phyloP scores from a whole-genome alignment of 1,140 invertebrate genomes.

The Drosophila repleta region DNA sequence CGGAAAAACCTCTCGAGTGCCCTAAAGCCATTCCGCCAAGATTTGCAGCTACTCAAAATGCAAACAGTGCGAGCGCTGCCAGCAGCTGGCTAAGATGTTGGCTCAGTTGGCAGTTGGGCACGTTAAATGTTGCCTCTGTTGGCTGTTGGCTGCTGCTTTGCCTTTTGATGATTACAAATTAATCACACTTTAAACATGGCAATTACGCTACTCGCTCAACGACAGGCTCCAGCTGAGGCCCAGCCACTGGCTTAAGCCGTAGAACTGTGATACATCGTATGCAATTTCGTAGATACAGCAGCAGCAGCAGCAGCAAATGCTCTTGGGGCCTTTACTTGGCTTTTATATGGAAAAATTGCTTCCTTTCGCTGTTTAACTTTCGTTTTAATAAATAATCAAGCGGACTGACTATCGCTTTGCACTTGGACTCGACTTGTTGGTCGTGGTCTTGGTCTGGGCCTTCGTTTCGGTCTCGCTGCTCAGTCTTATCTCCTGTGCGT shows the following conservation, averaged over 20 bases:
- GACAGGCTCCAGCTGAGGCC: conserved; percentile 36
- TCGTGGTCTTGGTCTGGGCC: conserved; percentile 21
- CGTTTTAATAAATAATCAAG: conserved; percentile 83
- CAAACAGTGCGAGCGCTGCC: conserved; percentile 33
- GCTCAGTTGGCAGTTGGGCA: conserved; percentile 4
- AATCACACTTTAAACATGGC: conserved; percentile 83
- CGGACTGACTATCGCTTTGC: conserved; percentile 55
- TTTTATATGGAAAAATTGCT: conserved; percentile 79
- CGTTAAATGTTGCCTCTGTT: conserved; percentile 9
- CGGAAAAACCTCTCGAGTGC: conserved; percentile 33
- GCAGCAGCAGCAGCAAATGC: conserved; percentile 3
- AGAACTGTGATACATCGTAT: conserved; percentile 52
- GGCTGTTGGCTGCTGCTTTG: conserved; percentile 55
- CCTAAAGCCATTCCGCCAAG: conserved; percentile 58
- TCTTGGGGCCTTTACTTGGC: conserved; percentile 7
- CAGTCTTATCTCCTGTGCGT: conserved; percentile 21
- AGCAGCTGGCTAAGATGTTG: conserved; percentile 20
- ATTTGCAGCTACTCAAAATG: conserved; percentile 41
- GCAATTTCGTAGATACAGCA: conserved; percentile 32
- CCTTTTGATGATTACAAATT: conserved; percentile 82
- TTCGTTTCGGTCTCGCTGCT: conserved; percentile 18
- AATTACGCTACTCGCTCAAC: conserved; percentile 62
- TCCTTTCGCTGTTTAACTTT: conserved; percentile 82
- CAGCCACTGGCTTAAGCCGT: conserved; percentile 13
- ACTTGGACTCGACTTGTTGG: too few relatives aligned